These are phyloP conservation scores for Bombylius discolor DNA, from an alignment of 2,888 invertebrate genomes.

Conservation along the genomic window DNA sequence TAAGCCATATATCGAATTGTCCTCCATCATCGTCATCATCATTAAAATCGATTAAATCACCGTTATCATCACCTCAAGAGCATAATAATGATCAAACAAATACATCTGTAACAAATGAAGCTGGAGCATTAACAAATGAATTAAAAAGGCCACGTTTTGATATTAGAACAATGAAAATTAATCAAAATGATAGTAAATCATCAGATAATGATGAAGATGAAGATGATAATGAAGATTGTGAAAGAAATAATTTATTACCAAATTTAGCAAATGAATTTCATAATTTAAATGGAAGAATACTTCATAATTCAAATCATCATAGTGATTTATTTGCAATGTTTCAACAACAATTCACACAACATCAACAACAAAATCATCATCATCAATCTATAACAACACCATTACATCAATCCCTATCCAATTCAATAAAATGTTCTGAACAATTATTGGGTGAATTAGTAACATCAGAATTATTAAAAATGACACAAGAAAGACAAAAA, in stretches of 20 bases:
- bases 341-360: slow-evolving; percentile 31
- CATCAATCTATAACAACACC: slow-evolving; percentile 18
- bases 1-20: slow-evolving; percentile 19
- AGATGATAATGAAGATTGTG: slow-evolving; percentile 14
- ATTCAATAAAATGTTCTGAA: slow-evolving; percentile 29
- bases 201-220: slow-evolving; percentile 11
- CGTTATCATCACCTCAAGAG: slow-evolving; percentile 24
- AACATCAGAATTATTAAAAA: slow-evolving; percentile 34
- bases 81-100: background rate
- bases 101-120: no score
- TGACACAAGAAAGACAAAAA: slow-evolving; percentile 34
- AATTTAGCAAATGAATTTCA: background rate
- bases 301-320: slow-evolving; percentile 13
- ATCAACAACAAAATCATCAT: slow-evolving; percentile 16
- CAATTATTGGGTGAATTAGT: slow-evolving; percentile 35
- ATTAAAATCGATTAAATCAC: slow-evolving; percentile 29
- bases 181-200: background rate
- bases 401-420: slow-evolving; percentile 6
- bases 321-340: slow-evolving; percentile 32
- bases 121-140: background rate
- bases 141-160: slow-evolving; percentile 30
- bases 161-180: slow-evolving; percentile 8
- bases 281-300: background rate
- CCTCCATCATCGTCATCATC: slow-evolving; percentile 33
- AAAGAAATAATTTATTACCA: background rate